These are phyloP conservation scores for Harmothoe impar DNA, from an alignment of 2,888 invertebrate species.

Conservation along the genomic window DNA sequence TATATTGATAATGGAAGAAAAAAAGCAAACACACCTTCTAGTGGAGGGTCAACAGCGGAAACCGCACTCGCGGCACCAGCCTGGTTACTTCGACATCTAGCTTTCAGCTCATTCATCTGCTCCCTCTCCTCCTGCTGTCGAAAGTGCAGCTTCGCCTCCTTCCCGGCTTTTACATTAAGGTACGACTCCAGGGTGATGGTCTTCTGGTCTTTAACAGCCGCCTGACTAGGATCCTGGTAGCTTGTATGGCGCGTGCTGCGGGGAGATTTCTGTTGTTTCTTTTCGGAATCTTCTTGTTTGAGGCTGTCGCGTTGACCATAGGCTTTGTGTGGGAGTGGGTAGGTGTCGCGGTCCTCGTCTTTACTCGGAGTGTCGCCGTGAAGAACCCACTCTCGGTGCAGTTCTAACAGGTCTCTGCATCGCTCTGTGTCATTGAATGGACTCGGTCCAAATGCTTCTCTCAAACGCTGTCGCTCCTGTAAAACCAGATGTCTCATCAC, in stretches of 20 bases:
- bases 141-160: not conserved
- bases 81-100: not conserved
- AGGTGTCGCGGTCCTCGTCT: constrained; percentile 72
- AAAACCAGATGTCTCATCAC: constrained; percentile 70
- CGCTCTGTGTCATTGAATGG: constrained; percentile 89
- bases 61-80: not conserved
- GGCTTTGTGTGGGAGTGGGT: constrained; percentile 77
- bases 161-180: constrained; percentile 20
- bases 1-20: too few species aligned
- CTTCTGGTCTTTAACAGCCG: not conserved
- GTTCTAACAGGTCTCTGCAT: constrained; percentile 91
- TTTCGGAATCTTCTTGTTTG: not conserved
- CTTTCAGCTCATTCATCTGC: not conserved
- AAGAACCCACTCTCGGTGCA: constrained; percentile 87
- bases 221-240: not conserved
- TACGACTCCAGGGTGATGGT: not conserved
- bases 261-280: not conserved
- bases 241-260: not conserved
- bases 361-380: constrained; percentile 70
- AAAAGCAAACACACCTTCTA: too few species aligned
- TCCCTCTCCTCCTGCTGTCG: constrained; percentile 36
- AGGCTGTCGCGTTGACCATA: constrained; percentile 70
- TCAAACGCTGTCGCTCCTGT: constrained; percentile 92
- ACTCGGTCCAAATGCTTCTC: constrained; percentile 93
- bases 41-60: not conserved